Conservation (phyloP, 1,140 invertebrate genomes). For the Stenopsyche tienmushanensis region DNA sequence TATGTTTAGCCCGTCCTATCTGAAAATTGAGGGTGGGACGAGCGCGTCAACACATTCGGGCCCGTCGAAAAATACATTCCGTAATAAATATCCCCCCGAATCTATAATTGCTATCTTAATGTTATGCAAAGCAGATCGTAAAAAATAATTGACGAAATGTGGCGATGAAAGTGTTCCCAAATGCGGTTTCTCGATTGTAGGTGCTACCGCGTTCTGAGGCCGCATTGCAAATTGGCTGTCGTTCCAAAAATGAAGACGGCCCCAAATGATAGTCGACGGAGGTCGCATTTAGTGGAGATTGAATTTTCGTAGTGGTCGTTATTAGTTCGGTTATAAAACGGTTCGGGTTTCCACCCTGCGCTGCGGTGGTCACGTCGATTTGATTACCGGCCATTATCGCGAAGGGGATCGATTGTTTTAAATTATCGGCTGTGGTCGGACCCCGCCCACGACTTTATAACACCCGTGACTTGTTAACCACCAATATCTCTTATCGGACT, state of each 20-base stretch:
- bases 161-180: not conserved
- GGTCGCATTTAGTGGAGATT: no score
- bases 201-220: not conserved
- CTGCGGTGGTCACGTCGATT: constrained; percentile 21
- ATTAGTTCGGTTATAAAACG: not conserved
- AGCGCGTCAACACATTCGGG: no score
- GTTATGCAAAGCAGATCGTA: no score
- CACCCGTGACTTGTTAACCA: constrained; percentile 20
- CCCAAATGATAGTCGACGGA: not conserved
- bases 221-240: no score
- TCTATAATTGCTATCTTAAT: no score
- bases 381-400: constrained; percentile 23
- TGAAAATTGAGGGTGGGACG: no score
- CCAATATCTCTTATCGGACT: constrained; percentile 11
- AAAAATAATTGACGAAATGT: no score
- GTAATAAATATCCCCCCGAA: no score
- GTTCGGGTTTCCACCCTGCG: not conserved
- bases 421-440: constrained; percentile 20
- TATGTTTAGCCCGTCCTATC: no score
- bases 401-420: constrained; percentile 25
- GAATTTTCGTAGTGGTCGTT: no score
- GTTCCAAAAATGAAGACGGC: not conserved
- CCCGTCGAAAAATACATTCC: no score
- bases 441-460: constrained; percentile 27
- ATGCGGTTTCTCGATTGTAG: not conserved